Evolutionary conservation across 2,888 invertebrate genomes (phyloP).

Genomic region (Rotaria macrura): DNA sequence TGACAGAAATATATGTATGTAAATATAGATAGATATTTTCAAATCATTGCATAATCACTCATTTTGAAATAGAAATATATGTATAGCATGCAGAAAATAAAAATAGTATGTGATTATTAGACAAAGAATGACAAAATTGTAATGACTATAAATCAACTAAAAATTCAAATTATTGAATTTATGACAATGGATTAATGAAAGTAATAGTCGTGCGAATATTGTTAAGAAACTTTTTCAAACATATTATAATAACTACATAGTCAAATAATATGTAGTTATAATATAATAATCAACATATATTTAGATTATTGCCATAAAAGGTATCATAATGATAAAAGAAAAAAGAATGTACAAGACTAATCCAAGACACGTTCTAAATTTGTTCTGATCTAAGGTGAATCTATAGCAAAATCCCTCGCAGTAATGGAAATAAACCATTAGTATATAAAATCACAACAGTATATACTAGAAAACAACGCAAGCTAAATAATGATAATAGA

Average conservation of each 20-base stretch:
- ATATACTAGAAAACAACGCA: not conserved
- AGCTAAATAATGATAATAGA: not conserved
- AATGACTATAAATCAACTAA: no score
- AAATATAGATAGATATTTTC: no score
- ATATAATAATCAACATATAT: not conserved
- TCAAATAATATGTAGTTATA: not conserved
- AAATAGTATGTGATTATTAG: not conserved
- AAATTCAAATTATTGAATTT: not conserved
- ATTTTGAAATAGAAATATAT: not conserved
- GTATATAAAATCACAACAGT: not conserved
- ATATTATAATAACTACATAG: not conserved
- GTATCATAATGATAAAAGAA: no score
- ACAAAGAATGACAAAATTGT: no score
- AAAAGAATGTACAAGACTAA: not conserved
- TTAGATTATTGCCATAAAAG: no score
- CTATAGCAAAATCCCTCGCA: no score
- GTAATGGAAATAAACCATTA: no score
- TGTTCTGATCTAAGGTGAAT: not conserved
- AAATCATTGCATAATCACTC: not conserved
- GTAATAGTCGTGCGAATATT: not conserved
- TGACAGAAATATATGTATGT: not conserved
- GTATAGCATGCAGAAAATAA: not conserved
- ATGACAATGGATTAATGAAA: not conserved
- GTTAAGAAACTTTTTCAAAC: not conserved
- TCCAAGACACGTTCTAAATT: not conserved